Evolutionary conservation across 2,797 vertebrate species (phyloP).

Genomic region (Darevskia mixta): DNA sequence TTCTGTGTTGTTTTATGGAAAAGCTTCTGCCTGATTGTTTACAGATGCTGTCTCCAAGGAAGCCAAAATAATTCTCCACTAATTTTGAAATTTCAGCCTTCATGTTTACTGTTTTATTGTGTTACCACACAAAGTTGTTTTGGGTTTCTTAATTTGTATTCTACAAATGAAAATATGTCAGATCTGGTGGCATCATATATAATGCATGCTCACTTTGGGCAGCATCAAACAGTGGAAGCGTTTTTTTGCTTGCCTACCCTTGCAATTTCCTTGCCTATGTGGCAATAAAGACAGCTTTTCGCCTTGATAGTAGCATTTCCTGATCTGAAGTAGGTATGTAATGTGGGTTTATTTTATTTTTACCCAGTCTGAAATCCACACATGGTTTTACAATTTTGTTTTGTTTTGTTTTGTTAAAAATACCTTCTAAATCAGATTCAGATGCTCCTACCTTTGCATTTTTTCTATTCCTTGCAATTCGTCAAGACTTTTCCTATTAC

Average conservation of each 20-base stretch:
- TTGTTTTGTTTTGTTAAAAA: no score
- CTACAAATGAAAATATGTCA: constrained; percentile 21
- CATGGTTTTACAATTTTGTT: not conserved
- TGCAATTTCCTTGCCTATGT: constrained; percentile 19
- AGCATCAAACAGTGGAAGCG: not conserved
- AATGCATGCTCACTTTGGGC: constrained; percentile 18
- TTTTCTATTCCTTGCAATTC: not conserved
- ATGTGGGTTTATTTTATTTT: constrained; percentile 23
- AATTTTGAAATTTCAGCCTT: constrained; percentile 73
- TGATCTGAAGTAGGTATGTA: constrained; percentile 48
- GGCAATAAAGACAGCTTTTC: accelerated
- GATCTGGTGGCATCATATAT: constrained; percentile 21
- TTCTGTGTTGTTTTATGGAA: constrained; percentile 84
- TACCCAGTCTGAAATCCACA: constrained; percentile 27
- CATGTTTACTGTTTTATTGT: constrained; percentile 73
- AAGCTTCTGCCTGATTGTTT: constrained; percentile 88
- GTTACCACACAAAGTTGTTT: constrained; percentile 61
- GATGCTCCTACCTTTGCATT: constrained; percentile 13
- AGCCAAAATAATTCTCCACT: constrained; percentile 80
- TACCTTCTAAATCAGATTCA: not conserved
- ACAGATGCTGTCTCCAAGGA: constrained; percentile 83
- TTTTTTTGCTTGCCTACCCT: constrained; percentile 31
- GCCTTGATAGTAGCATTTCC: constrained; percentile 38
- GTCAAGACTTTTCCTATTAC: not conserved
- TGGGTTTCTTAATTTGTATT: constrained; percentile 55